Conservation (phyloP, 2,888 invertebrate species). For the Phyllotreta striolata region DNA sequence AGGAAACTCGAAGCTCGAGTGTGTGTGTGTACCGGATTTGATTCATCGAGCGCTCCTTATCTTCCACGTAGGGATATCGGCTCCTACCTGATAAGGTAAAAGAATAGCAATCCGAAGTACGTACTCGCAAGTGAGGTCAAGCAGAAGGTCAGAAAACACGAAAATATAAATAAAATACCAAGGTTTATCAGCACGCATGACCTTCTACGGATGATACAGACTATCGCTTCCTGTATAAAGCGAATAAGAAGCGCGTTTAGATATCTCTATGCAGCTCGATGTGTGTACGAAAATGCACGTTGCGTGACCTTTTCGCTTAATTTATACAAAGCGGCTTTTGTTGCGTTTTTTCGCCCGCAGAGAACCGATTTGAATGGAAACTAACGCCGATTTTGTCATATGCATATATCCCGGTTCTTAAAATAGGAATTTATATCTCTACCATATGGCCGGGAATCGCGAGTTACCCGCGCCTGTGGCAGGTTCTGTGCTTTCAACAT, state of each 20-base stretch:
- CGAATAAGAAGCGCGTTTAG: constrained; percentile 40
- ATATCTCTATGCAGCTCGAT: constrained; percentile 23
- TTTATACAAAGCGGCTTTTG: constrained; percentile 29
- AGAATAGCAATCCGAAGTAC: constrained; percentile 20
- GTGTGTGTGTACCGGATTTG: constrained; percentile 1
- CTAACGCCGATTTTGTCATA: constrained; percentile 8
- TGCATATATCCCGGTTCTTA: constrained; percentile 2
- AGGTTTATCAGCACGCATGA: constrained; percentile 39
- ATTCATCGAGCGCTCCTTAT: constrained; percentile 12
- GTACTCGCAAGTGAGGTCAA: constrained; percentile 23
- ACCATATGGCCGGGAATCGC: constrained; percentile 14
- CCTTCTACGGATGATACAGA: constrained; percentile 41
- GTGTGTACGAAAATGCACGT: constrained; percentile 14
- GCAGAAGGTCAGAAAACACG: constrained; percentile 31
- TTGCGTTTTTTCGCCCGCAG: constrained; percentile 14
- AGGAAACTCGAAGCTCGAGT: too few relatives aligned
- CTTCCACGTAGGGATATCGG: constrained; percentile 25
- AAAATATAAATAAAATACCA: constrained; percentile 36
- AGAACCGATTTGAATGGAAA: constrained; percentile 19
- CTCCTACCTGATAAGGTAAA: constrained; percentile 31
- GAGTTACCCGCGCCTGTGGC: constrained; percentile 8
- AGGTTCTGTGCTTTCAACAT: constrained; percentile 12
- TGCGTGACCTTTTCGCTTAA: constrained; percentile 24
- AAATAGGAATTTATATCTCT: constrained; percentile 17
- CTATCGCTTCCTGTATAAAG: constrained; percentile 43